A percentile compares a stretch with the other conserved stretches of the same genome.
phyloP scores from a whole-genome alignment of 2,888 invertebrate genomes.

The Sarcophaga variegata region DNA sequence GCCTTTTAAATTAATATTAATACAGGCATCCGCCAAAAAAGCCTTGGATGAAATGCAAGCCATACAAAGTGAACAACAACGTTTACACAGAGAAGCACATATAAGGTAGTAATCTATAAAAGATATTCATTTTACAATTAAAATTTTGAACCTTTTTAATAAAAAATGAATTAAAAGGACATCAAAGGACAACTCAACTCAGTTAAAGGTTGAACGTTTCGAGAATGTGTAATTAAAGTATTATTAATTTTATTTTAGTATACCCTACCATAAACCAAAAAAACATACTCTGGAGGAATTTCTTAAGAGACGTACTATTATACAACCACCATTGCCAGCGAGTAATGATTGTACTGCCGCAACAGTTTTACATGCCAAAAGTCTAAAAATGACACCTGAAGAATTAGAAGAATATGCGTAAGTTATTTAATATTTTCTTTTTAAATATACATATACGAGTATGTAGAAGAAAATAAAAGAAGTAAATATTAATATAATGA shows the following conservation, averaged over 20 bases:
- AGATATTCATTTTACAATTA: background rate
- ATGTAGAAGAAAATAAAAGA: no score
- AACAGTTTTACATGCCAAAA: slow-evolving; percentile 71
- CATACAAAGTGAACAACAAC: slow-evolving; percentile 92
- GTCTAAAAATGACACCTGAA: slow-evolving; percentile 86
- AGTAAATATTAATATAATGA: background rate
- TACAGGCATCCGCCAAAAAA: slow-evolving; percentile 86
- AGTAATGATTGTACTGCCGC: slow-evolving; percentile 71
- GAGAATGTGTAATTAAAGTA: background rate
- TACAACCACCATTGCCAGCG: slow-evolving; percentile 71
- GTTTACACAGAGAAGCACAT: slow-evolving; percentile 89
- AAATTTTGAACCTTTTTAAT: no score
- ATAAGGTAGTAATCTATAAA: slow-evolving; percentile 79
- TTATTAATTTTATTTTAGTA: slow-evolving; percentile 77
- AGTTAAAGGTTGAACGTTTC: no score
- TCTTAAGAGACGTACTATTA: slow-evolving; percentile 82
- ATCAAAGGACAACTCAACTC: no score
- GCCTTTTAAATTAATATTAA: background rate
- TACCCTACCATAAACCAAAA: slow-evolving; percentile 94
- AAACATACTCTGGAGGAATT: slow-evolving; percentile 91
- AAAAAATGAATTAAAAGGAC: no score
- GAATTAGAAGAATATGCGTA: slow-evolving; percentile 87
- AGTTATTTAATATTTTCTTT: slow-evolving; percentile 69
- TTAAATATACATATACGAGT: no score
- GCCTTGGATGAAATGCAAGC: slow-evolving; percentile 88